These are phyloP conservation scores for Andrena chrysosceles DNA, from an alignment of 2,888 invertebrate genomes.

Conservation along the genomic window DNA sequence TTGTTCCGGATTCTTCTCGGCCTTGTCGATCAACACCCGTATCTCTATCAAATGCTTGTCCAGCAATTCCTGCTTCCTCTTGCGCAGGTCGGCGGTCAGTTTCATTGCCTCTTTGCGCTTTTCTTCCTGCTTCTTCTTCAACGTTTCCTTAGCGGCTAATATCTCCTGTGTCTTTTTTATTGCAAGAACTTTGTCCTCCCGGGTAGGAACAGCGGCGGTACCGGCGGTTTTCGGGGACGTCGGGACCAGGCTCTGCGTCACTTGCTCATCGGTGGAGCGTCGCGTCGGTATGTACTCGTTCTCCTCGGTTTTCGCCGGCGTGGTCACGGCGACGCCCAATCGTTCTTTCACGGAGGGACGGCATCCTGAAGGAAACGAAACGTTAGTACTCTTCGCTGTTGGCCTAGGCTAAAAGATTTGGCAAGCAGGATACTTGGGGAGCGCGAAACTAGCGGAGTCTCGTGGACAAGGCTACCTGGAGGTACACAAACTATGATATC, in stretches of 20 bases:
- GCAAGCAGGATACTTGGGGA: too few species aligned
- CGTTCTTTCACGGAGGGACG: conserved; percentile 83
- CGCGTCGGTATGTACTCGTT: conserved; percentile 83
- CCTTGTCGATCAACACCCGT: conserved; percentile 91
- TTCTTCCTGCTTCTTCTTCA: conserved; percentile 91
- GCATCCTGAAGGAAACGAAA: conserved; percentile 69
- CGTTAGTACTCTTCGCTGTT: neutral
- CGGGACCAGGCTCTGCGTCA: conserved; percentile 76
- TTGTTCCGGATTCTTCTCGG: conserved; percentile 93
- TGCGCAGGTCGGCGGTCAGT: conserved; percentile 92
- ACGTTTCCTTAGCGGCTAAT: conserved; percentile 88
- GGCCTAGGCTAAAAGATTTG: too few species aligned
- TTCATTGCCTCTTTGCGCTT: conserved; percentile 91
- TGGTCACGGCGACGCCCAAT: conserved; percentile 78
- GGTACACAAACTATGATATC: too few species aligned
- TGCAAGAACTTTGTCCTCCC: conserved; percentile 83
- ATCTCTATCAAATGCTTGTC: conserved; percentile 96
- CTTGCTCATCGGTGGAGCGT: conserved; percentile 78
- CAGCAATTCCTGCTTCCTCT: conserved; percentile 94
- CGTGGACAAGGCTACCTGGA: too few species aligned
- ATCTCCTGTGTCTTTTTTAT: conserved; percentile 87
- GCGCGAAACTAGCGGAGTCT: too few species aligned
- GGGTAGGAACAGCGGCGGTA: conserved; percentile 71
- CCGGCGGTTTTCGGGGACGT: conserved; percentile 84
- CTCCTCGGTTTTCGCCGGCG: conserved; percentile 79